Evolutionary conservation across 2,888 invertebrate species (phyloP).

Genomic region (Leptopterna dolabrata): DNA sequence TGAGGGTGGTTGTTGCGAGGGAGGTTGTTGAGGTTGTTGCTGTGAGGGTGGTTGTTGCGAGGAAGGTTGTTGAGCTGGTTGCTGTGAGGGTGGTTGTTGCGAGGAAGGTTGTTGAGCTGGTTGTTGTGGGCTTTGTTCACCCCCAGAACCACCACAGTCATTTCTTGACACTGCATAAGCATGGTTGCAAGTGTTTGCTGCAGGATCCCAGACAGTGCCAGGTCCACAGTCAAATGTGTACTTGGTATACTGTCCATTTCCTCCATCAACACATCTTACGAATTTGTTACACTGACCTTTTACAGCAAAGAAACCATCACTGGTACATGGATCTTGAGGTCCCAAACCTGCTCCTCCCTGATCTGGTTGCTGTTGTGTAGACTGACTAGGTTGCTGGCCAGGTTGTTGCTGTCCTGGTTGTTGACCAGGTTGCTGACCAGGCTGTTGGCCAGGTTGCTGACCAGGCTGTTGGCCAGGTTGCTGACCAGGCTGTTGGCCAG

Average conservation of each 20-base stretch:
- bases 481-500: slow-evolving; percentile 39
- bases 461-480: slow-evolving; percentile 29
- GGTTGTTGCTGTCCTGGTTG: slow-evolving; percentile 47
- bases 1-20: slow-evolving; percentile 52
- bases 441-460: slow-evolving; percentile 47
- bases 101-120: slow-evolving; percentile 21
- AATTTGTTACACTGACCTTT: slow-evolving; percentile 74
- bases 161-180: slow-evolving; percentile 69
- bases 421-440: slow-evolving; percentile 47
- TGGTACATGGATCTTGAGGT: slow-evolving; percentile 67
- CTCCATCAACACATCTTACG: slow-evolving; percentile 74
- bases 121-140: slow-evolving; percentile 49
- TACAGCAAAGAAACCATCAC: slow-evolving; percentile 75
- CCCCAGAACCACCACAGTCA: slow-evolving; percentile 57
- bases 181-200: slow-evolving; percentile 74
- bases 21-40: slow-evolving; percentile 42
- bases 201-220: slow-evolving; percentile 78
- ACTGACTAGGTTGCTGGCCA: slow-evolving; percentile 40
- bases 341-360: slow-evolving; percentile 27
- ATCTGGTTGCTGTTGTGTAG: neutral
- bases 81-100: slow-evolving; percentile 29
- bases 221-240: slow-evolving; percentile 75
- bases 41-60: slow-evolving; percentile 47
- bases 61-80: slow-evolving; percentile 19
- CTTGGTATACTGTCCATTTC: slow-evolving; percentile 68